Evolutionary conservation across 2,797 vertebrate species (phyloP), one percentile per base, ranked within the genome.

Genomic region (Decapterus maruadsi): DNA sequence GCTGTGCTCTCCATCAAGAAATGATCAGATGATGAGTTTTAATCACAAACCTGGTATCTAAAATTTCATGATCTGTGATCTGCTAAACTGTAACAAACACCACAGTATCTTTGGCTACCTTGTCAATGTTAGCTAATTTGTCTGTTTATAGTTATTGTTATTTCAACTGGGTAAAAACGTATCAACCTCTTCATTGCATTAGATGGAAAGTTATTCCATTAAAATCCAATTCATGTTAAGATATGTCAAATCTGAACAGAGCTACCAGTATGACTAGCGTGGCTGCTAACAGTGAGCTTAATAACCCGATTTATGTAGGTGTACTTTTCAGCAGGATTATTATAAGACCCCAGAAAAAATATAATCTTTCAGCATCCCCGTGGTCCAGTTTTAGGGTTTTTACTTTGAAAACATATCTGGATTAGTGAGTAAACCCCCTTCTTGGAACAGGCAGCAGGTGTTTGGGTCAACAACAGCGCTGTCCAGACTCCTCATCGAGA

Each of bases 381-480:
- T 51, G 46, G 46, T 65, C 46, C 12, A 14, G 31, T 65, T 55
- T 12, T 5, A 26, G n/a, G 34, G 57, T 31, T 9, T 9, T 54
- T 54, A 34, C 55, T 56, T 36, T 26, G 6, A 11, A 50, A 61
- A 68, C 50, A 20, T 61, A 61, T 50, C 40, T 22, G 17, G 31
- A 48, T 60, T 22, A 54, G 43, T 50, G n/a, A 40, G 34, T 60
- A 40, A 70, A 40, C 26, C 26, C 26, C 20, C 62, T 46, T 40
- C 57, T 31, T 60, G 20, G 67, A 48, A 34, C 43, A 19, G 31
- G 56, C 46, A 19, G 20, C 68, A 40, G 19, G 51, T 71, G 10
- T 9, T 53, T 60, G 20, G 34, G 7, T 26, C 26, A 26, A 26
- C 48, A 34, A 43, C 26, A 6, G 6, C 43, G 10, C 26, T 2